Conservation (phyloP, 2,888 invertebrate species). For the Lochmaea crataegi region DNA sequence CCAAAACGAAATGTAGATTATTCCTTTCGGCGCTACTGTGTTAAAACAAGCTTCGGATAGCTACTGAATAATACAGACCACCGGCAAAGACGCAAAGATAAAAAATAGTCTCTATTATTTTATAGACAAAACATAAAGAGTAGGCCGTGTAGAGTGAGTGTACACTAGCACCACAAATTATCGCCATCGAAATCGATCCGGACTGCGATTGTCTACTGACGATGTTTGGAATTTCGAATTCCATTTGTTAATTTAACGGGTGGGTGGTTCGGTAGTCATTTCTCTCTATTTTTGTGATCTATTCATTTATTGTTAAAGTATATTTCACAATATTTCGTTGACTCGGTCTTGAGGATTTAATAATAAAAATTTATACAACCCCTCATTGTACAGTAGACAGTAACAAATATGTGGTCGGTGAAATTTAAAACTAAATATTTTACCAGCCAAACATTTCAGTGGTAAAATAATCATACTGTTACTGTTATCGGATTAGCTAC, state of each 20-base stretch:
- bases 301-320: neutral
- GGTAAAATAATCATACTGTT: too few relatives aligned
- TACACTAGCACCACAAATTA: slow-evolving; percentile 29
- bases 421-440: too few relatives aligned
- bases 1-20: too few relatives aligned
- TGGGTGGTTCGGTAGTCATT: slow-evolving; percentile 24
- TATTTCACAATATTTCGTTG: too few relatives aligned
- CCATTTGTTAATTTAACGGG: slow-evolving; percentile 22
- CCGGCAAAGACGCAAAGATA: slow-evolving; percentile 33
- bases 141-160: slow-evolving; percentile 24
- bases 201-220: slow-evolving; percentile 15
- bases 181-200: slow-evolving; percentile 22
- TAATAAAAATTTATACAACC: too few relatives aligned
- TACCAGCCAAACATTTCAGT: too few relatives aligned
- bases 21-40: neutral
- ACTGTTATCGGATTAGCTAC: too few relatives aligned
- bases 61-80: slow-evolving; percentile 44
- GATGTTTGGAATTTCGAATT: slow-evolving; percentile 17
- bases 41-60: slow-evolving; percentile 5
- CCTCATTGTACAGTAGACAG: too few relatives aligned
- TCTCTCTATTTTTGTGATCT: neutral
- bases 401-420: too few relatives aligned
- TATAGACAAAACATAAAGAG: slow-evolving; percentile 38
- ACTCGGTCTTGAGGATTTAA: too few relatives aligned
- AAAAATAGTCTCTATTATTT: slow-evolving; percentile 42